phyloP scores from a whole-genome alignment of 2,797 vertebrate species.

The Catamblyrhynchus diadema region DNA sequence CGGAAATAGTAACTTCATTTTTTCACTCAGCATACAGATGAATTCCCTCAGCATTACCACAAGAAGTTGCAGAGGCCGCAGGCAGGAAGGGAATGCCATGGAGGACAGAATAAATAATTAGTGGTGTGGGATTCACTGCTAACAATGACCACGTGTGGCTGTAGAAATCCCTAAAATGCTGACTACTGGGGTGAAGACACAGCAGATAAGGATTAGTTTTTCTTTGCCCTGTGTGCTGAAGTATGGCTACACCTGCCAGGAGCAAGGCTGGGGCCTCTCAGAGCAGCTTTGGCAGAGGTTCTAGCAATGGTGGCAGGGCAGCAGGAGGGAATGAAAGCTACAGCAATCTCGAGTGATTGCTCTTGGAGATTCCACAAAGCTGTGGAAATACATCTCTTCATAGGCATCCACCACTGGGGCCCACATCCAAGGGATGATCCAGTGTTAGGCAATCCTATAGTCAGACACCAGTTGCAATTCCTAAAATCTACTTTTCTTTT shows the following conservation, averaged over 20 bases:
- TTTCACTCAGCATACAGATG: background rate
- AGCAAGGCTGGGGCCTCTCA: background rate
- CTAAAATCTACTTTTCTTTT: background rate
- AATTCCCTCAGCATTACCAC: background rate
- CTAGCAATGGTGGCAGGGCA: background rate
- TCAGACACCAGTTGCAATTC: background rate
- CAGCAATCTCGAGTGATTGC: accelerated
- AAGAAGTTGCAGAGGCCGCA: background rate
- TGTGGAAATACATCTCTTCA: background rate
- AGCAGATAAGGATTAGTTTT: background rate
- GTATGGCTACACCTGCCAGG: background rate
- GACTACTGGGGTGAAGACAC: background rate
- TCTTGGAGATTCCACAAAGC: background rate
- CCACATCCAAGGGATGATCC: background rate
- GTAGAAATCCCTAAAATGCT: background rate
- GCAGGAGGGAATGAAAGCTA: background rate
- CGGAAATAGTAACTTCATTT: background rate
- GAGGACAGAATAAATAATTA: background rate
- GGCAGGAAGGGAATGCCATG: background rate
- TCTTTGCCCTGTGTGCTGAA: background rate
- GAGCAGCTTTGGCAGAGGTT: background rate
- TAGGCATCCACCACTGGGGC: background rate
- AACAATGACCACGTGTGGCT: background rate
- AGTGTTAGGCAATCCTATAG: background rate
- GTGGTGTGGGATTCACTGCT: background rate